phyloP scores from a whole-genome alignment of 2,113 vertebrate species.

The Bombycilla garrulus region DNA sequence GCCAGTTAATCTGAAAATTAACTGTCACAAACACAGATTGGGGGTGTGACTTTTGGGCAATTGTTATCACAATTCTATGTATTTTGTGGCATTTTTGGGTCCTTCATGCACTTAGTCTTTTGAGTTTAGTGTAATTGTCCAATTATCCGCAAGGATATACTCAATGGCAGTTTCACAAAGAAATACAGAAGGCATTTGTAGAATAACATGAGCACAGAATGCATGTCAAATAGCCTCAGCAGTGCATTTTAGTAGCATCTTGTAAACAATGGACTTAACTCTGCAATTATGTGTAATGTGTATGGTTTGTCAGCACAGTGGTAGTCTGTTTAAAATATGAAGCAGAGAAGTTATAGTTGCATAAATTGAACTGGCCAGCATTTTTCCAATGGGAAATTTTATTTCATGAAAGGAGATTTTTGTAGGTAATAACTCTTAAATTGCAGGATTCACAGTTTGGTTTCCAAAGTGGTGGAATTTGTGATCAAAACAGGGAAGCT shows the following conservation, averaged over 20 bases:
- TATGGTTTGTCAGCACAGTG: neutral
- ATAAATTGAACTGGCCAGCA: neutral
- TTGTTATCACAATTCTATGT: neutral
- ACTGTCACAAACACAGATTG: neutral
- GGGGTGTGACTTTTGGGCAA: neutral
- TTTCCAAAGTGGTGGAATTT: neutral
- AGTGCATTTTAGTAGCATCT: neutral
- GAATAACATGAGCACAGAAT: neutral
- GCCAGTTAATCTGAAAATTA: constrained; percentile 27
- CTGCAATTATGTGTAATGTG: neutral
- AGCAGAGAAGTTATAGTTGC: neutral
- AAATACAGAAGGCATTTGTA: neutral
- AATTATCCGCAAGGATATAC: neutral
- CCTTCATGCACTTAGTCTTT: neutral
- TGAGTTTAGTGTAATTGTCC: neutral
- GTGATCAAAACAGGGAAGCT: neutral
- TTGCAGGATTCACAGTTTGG: neutral
- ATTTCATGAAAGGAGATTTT: neutral
- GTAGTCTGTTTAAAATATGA: neutral
- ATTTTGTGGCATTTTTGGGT: neutral
- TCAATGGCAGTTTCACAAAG: neutral
- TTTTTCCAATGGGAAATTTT: neutral
- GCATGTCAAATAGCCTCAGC: neutral
- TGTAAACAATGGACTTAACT: neutral
- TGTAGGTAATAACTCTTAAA: neutral